Evolutionary conservation across 2,113 vertebrate genomes (phyloP).

Genomic region (Corydoras sp.): DNA sequence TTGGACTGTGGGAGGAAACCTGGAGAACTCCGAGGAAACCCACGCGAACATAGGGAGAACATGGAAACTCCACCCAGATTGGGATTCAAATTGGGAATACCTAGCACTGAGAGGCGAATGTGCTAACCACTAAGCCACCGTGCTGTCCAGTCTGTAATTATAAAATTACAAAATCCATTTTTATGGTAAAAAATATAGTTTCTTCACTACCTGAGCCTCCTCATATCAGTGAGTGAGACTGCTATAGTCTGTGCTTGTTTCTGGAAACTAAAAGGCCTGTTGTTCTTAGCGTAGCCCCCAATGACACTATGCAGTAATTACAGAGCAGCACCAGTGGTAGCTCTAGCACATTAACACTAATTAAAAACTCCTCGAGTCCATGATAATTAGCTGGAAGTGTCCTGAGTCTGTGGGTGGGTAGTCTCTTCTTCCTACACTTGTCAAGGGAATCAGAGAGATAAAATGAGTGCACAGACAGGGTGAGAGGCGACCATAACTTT

Average conservation of each 20-base stretch:
- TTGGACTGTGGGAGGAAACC: too few species aligned
- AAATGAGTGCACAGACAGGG: neutral
- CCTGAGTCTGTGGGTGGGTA: slow-evolving; percentile 44
- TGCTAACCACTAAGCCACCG: too few species aligned
- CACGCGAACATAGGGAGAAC: too few species aligned
- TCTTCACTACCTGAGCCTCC: too few species aligned
- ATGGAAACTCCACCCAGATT: too few species aligned
- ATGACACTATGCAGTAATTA: slow-evolving; percentile 36
- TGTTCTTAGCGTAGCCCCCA: slow-evolving; percentile 13
- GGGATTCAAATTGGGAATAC: too few species aligned
- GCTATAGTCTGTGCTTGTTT: neutral
- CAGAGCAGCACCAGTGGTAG: slow-evolving; percentile 20
- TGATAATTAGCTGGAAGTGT: slow-evolving; percentile 45
- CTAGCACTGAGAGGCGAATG: too few species aligned
- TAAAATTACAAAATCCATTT: too few species aligned
- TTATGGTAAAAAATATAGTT: too few species aligned
- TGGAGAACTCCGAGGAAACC: too few species aligned
- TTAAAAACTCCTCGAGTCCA: slow-evolving; percentile 48
- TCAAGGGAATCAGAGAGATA: neutral
- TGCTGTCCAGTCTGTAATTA: too few species aligned
- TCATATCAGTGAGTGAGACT: too few species aligned
- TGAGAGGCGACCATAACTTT: slow-evolving; percentile 2
- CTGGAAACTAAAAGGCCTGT: neutral
- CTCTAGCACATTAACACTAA: slow-evolving; percentile 43
- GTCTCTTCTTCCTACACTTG: slow-evolving; percentile 25